These are phyloP conservation scores for Pseudomyrmex cubaensis DNA, from an alignment of 1,140 invertebrate species.

Conservation along the genomic window DNA sequence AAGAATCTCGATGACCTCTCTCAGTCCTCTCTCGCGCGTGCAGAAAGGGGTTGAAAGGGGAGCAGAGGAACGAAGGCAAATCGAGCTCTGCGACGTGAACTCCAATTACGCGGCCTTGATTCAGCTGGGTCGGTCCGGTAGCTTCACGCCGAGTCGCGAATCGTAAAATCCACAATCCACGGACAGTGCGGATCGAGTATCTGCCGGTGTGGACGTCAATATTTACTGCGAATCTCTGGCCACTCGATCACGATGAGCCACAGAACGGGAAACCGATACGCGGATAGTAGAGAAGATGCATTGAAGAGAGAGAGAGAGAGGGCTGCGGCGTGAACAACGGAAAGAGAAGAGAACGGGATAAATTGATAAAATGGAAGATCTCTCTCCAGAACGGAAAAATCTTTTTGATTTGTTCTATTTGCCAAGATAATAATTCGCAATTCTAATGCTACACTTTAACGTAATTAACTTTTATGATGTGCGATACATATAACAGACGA, in stretches of 20 bases:
- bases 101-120: slow-evolving; percentile 62
- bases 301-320: slow-evolving; percentile 7
- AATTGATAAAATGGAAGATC: not conserved
- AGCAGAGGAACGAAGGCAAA: slow-evolving; percentile 15
- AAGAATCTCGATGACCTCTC: slow-evolving; percentile 33
- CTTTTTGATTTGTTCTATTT: not conserved
- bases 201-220: slow-evolving; percentile 55
- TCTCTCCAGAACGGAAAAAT: slow-evolving; percentile 4
- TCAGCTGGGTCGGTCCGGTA: slow-evolving; percentile 29
- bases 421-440: too few species aligned
- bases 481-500: not conserved
- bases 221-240: slow-evolving; percentile 56
- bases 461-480: too few species aligned
- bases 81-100: slow-evolving; percentile 45
- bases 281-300: slow-evolving; percentile 27
- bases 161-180: slow-evolving; percentile 58
- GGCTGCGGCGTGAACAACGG: too few species aligned
- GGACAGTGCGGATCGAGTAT: slow-evolving; percentile 18
- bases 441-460: too few species aligned
- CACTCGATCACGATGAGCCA: slow-evolving; percentile 51
- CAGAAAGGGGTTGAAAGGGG: not conserved
- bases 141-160: slow-evolving; percentile 42
- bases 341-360: too few species aligned
- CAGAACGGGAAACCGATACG: slow-evolving; percentile 48
- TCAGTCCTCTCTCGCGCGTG: not conserved